phyloP scores from a whole-genome alignment of 2,113 vertebrate species.

The Colistium nudipinnis region DNA sequence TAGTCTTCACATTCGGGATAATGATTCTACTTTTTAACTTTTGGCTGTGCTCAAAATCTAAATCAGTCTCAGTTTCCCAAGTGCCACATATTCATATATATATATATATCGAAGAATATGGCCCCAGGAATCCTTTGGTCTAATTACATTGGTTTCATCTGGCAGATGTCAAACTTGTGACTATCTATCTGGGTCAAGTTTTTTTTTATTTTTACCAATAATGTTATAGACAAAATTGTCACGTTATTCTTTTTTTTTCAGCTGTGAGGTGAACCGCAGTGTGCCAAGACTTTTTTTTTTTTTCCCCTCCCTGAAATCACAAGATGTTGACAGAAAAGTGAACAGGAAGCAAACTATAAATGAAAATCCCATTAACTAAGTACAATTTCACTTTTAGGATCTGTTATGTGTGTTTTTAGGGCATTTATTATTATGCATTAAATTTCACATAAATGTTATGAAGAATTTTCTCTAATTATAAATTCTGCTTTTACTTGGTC shows the following conservation, averaged over 20 bases:
- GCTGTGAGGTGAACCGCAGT: background rate
- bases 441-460: too few species aligned
- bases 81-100: too few species aligned
- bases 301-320: conserved; percentile 15
- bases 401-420: too few species aligned
- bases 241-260: conserved; percentile 15
- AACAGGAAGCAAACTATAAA: background rate
- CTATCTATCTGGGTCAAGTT: conserved; percentile 21
- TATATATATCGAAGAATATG: background rate
- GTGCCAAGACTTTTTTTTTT: conserved; percentile 18
- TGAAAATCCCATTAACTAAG: background rate
- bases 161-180: conserved; percentile 22
- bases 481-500: too few species aligned
- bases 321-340: conserved; percentile 28
- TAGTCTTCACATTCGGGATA: background rate
- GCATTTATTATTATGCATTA: too few species aligned
- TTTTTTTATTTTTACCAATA: too few species aligned
- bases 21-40: background rate
- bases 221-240: background rate
- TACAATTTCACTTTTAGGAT: background rate
- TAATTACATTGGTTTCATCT: conserved; percentile 36
- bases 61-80: background rate
- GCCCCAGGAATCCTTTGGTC: conserved; percentile 5
- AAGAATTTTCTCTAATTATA: too few species aligned
- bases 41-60: background rate